Evolutionary conservation across 2,113 vertebrate species (phyloP).

Genomic region (Deroptyus accipitrinus): DNA sequence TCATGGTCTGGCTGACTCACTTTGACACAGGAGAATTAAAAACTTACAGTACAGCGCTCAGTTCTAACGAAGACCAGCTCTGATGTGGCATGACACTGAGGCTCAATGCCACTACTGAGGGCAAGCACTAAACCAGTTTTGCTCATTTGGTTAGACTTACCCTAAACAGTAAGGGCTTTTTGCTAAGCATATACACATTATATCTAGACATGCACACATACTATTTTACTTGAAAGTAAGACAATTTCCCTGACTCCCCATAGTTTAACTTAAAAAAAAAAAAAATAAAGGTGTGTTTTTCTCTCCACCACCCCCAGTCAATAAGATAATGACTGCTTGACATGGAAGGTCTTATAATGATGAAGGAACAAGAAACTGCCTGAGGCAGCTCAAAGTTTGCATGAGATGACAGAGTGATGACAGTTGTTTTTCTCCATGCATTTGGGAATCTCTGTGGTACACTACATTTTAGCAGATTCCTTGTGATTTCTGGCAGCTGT

Average conservation of each 20-base stretch:
- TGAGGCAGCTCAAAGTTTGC: not conserved
- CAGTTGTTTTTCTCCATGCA: not conserved
- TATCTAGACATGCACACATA: not conserved
- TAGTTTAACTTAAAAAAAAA: not conserved
- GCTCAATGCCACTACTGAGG: not conserved
- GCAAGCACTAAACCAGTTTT: not conserved
- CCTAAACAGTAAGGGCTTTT: rapidly evolving
- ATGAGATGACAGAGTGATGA: not conserved
- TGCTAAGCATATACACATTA: not conserved
- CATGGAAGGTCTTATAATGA: not conserved
- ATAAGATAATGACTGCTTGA: not conserved
- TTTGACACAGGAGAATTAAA: not conserved
- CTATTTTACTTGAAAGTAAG: not conserved
- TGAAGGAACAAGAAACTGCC: not conserved
- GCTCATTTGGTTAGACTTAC: not conserved
- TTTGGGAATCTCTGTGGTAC: not conserved
- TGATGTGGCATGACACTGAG: not conserved
- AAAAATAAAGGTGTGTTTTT: not conserved
- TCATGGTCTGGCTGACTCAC: not conserved
- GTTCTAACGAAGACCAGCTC: not conserved
- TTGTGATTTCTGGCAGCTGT: not conserved
- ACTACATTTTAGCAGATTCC: not conserved
- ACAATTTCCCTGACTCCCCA: not conserved
- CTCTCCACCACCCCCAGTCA: not conserved
- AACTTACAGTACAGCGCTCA: not conserved